phyloP scores from a whole-genome alignment of 2,888 invertebrate species.

The Spilarctia lutea region DNA sequence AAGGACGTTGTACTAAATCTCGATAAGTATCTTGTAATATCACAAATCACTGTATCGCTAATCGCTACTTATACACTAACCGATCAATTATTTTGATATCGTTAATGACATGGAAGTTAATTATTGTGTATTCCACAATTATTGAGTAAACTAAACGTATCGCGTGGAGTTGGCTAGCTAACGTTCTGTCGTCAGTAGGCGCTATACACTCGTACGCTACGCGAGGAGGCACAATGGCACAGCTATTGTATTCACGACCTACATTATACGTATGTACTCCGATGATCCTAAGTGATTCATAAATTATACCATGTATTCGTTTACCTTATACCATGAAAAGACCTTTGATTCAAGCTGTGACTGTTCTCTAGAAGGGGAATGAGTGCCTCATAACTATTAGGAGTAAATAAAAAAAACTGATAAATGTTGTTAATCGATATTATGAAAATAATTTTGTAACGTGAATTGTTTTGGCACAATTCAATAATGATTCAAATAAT shows the following conservation, averaged over 20 bases:
- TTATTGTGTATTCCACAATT: constrained; percentile 53
- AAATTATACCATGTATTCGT: constrained; percentile 55
- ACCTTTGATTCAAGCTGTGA: constrained; percentile 39
- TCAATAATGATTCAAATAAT: constrained; percentile 32
- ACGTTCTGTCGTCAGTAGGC: constrained; percentile 32
- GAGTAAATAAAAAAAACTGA: neutral
- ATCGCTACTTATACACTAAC: constrained; percentile 72
- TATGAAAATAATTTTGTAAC: constrained; percentile 18
- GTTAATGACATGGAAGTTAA: constrained; percentile 70
- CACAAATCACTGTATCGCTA: constrained; percentile 84
- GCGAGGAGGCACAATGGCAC: constrained; percentile 79
- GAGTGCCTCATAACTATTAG: constrained; percentile 2
- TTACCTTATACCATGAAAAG: constrained; percentile 49
- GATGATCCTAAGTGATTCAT: constrained; percentile 49
- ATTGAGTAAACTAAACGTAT: constrained; percentile 37
- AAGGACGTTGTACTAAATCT: constrained; percentile 82
- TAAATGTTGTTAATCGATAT: constrained; percentile 13
- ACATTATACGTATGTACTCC: constrained; percentile 52
- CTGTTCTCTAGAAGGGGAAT: constrained; percentile 22
- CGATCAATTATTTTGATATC: constrained; percentile 64
- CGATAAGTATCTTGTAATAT: constrained; percentile 83
- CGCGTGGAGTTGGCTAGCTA: constrained; percentile 45
- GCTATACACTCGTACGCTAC: constrained; percentile 55
- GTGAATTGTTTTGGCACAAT: constrained; percentile 58
- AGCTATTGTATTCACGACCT: constrained; percentile 70